phyloP scores from a whole-genome alignment of 2,888 invertebrate species.

The Hirudinaria manillensis region DNA sequence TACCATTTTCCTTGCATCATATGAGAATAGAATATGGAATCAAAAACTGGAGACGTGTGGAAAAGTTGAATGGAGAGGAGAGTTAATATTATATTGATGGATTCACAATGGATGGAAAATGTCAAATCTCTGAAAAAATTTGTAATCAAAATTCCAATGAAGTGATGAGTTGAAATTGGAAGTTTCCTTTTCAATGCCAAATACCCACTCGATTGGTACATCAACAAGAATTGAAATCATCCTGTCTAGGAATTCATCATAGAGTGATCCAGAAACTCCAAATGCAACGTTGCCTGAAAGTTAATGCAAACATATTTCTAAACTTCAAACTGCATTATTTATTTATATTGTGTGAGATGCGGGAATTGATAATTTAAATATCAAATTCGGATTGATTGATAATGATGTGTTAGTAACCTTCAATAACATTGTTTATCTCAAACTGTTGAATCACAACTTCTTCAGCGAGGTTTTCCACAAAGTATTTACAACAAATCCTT shows the following conservation, averaged over 20 bases:
- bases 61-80: constrained; percentile 76
- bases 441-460: constrained; percentile 78
- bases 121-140: constrained; percentile 40
- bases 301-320: background rate
- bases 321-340: background rate
- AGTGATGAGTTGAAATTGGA: too few relatives aligned
- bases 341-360: background rate
- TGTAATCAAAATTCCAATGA: too few relatives aligned
- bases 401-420: constrained; percentile 10
- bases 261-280: background rate
- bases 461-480: constrained; percentile 83
- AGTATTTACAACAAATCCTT: constrained; percentile 71
- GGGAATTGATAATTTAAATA: too few relatives aligned
- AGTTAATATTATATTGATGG: constrained; percentile 76
- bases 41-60: constrained; percentile 62
- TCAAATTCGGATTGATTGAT: too few relatives aligned
- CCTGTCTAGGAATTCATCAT: constrained; percentile 60
- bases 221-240: constrained; percentile 74
- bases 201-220: constrained; percentile 70
- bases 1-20: constrained; percentile 52
- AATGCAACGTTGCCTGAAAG: background rate
- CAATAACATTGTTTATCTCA: constrained; percentile 34
- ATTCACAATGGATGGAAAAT: constrained; percentile 63
- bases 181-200: background rate
- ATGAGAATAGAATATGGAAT: constrained; percentile 65